These are phyloP conservation scores for Brachionus plicatilis DNA, from an alignment of 1,140 invertebrate genomes.

Conservation along the genomic window DNA sequence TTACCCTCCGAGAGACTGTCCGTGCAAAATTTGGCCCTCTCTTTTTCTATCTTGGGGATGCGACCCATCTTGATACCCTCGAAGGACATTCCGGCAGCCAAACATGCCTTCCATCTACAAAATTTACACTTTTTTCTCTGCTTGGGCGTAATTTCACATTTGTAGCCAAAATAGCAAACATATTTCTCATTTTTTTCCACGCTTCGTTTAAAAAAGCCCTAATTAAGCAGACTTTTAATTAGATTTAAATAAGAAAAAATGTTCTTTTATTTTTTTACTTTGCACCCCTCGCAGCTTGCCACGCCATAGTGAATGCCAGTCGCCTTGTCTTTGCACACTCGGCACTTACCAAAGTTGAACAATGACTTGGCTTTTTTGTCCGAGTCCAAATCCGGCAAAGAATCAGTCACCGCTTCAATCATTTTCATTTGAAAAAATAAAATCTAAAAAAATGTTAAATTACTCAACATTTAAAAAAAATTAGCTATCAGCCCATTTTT, in stretches of 20 bases:
- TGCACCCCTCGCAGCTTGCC: slow-evolving; percentile 59
- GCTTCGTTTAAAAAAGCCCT: slow-evolving; percentile 15
- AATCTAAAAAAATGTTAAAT: neutral
- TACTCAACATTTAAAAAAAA: neutral
- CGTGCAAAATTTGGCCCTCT: slow-evolving; percentile 43
- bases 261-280: slow-evolving; percentile 45
- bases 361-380: neutral
- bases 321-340: slow-evolving; percentile 17
- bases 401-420: neutral
- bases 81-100: slow-evolving; percentile 51
- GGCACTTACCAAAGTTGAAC: slow-evolving; percentile 27
- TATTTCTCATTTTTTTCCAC: slow-evolving; percentile 45
- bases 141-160: slow-evolving; percentile 49
- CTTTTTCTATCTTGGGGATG: slow-evolving; percentile 53
- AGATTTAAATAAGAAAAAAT: neutral
- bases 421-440: neutral
- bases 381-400: neutral
- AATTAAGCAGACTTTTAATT: neutral
- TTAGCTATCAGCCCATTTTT: neutral
- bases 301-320: slow-evolving; percentile 37
- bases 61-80: slow-evolving; percentile 51
- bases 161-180: slow-evolving; percentile 50
- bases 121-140: slow-evolving; percentile 52
- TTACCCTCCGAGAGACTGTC: neutral
- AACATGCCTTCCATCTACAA: slow-evolving; percentile 50